Evolutionary conservation across 1,140 invertebrate genomes (phyloP), one percentile per base, ranked within the genome.

Genomic region (Temnothorax longispinosus): DNA sequence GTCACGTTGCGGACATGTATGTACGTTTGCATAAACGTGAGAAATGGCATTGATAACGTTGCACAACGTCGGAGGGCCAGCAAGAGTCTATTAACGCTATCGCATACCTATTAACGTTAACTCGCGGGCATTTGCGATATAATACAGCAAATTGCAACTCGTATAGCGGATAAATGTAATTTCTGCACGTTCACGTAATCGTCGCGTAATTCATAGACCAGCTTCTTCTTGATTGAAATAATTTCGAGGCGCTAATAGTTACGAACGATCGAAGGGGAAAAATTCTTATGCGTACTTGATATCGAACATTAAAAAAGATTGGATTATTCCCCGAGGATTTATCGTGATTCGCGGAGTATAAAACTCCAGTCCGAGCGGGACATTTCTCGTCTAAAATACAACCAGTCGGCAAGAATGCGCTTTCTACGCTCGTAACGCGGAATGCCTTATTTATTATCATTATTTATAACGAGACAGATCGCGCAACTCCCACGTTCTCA

Each of bases 21-120:
- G 27, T 27, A 56, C 6, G 15, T 69, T 67, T 60, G 27, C 77
- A 44, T 82, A 74, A 82, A 82, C 47, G 47, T 58, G 80, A 74
- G 67, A 82, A 71, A 32, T 18, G 41, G 11, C 80, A 74, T 58
- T 74, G 67, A 18, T 54, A 71, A 56, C 21, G 78, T 82, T 74
- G 67, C 80, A 82, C 18, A 82, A 82, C 38, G 15, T 72, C 52
- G 13, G 27, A 58, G 65, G 41, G 7, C 21, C 21, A 1, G 3
- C 27, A 27, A 21, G 64, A 44, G 35, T 38, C n/a, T 56, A 69
- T 81, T 44, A 58, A 58, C 54, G n/a, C n/a, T 81, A 69, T 69
- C 27, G 60, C 18, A 11, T 65, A 21, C 0, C 7, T n/a, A 81
- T 69, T 81, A 69, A 54, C 52, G 47, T 54, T 52, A 67, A 69